Evolutionary conservation across 2,797 vertebrate species (phyloP).

Genomic region (Spatula clypeata): DNA sequence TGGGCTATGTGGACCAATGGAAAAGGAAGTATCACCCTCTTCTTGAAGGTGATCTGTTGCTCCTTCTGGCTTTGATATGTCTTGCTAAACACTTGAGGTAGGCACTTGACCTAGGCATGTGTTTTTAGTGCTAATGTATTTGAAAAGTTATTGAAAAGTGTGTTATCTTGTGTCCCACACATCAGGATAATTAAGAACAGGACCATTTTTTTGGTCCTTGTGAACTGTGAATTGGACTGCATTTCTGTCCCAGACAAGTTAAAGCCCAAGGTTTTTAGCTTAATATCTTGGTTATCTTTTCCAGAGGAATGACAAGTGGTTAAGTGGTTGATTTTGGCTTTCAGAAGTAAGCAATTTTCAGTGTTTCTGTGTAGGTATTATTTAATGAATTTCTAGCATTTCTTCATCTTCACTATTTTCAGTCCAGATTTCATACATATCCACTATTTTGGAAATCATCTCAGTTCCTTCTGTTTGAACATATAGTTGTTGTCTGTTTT

Average conservation of each 20-base stretch:
- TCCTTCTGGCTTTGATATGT: not conserved
- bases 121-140: not conserved
- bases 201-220: not conserved
- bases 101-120: not conserved
- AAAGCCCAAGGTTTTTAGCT: not conserved
- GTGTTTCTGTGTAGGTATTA: not conserved
- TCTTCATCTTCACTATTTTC: not conserved
- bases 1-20: rapidly evolving
- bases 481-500: not conserved
- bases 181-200: not conserved
- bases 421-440: not conserved
- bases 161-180: not conserved
- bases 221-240: not conserved
- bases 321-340: not conserved
- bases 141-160: not conserved
- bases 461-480: not conserved
- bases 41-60: not conserved
- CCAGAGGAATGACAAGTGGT: not conserved
- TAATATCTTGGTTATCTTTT: not conserved
- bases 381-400: not conserved
- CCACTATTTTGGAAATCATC: not conserved
- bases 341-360: not conserved
- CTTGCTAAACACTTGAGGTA: not conserved
- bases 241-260: not conserved
- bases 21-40: not conserved